phyloP scores from a whole-genome alignment of 1,140 invertebrate genomes.

The Pogonomyrmex californicus region DNA sequence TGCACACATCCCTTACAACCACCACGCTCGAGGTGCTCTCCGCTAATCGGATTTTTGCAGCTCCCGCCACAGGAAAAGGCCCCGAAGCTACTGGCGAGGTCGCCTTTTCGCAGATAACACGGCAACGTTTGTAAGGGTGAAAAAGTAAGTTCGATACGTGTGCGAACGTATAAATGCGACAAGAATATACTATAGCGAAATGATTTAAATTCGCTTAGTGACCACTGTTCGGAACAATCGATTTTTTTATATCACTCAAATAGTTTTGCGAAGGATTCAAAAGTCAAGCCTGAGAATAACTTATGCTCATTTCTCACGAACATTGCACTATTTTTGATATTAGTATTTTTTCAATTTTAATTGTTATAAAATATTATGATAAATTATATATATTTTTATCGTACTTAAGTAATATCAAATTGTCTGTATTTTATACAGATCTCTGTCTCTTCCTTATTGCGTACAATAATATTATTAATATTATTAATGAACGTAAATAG shows the following conservation, averaged over 20 bases:
- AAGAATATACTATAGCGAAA: conserved; percentile 44
- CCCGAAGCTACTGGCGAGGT: conserved; percentile 62
- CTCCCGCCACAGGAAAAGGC: conserved; percentile 17
- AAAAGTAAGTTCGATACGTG: conserved; percentile 28
- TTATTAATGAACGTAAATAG: background rate
- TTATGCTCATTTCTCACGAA: background rate
- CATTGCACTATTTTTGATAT: background rate
- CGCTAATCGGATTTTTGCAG: conserved; percentile 77
- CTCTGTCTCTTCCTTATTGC: background rate
- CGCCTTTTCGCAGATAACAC: conserved; percentile 71
- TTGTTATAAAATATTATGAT: conserved; percentile 5
- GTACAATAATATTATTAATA: background rate
- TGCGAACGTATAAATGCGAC: conserved; percentile 10
- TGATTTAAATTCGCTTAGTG: conserved; percentile 51
- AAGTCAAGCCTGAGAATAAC: background rate
- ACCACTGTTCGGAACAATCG: conserved; percentile 50
- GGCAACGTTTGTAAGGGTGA: conserved; percentile 20
- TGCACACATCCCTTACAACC: conserved; percentile 61
- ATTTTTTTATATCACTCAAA: conserved; percentile 28
- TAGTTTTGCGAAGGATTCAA: background rate
- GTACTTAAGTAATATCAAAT: background rate
- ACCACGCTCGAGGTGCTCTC: conserved; percentile 45
- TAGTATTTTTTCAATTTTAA: background rate
- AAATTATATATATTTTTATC: conserved; percentile 6
- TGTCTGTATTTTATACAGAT: background rate